phyloP scores from a whole-genome alignment of 2,113 vertebrate species.

The Sorex fumeus region DNA sequence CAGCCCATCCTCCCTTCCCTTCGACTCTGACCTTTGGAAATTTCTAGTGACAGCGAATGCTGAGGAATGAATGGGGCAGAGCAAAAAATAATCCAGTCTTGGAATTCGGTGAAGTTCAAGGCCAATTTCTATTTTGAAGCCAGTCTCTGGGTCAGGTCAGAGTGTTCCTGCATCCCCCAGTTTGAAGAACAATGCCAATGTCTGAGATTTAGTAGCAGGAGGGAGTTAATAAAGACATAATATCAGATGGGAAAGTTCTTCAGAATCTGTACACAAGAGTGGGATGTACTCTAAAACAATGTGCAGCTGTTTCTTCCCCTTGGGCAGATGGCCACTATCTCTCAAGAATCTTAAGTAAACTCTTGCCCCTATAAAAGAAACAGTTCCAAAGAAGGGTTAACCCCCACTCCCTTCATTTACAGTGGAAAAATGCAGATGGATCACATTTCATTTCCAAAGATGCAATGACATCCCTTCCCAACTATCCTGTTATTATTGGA shows the following conservation, averaged over 20 bases:
- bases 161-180: neutral
- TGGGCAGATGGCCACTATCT: neutral
- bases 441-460: neutral
- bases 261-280: neutral
- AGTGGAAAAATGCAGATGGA: neutral
- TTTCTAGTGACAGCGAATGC: neutral
- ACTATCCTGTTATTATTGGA: neutral
- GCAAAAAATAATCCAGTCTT: neutral
- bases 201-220: neutral
- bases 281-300: neutral
- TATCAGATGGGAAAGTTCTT: neutral
- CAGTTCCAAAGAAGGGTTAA: neutral
- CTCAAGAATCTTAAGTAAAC: neutral
- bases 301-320: neutral
- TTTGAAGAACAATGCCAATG: neutral
- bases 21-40: neutral
- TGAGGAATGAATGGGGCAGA: neutral
- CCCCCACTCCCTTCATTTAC: neutral
- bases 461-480: neutral
- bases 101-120: neutral
- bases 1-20: neutral
- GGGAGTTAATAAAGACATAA: too few species aligned
- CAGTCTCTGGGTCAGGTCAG: neutral
- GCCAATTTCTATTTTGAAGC: neutral
- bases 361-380: neutral